These are phyloP conservation scores for Cebus imitator DNA, from an alignment of 2,113 vertebrate genomes.

Conservation along the genomic window DNA sequence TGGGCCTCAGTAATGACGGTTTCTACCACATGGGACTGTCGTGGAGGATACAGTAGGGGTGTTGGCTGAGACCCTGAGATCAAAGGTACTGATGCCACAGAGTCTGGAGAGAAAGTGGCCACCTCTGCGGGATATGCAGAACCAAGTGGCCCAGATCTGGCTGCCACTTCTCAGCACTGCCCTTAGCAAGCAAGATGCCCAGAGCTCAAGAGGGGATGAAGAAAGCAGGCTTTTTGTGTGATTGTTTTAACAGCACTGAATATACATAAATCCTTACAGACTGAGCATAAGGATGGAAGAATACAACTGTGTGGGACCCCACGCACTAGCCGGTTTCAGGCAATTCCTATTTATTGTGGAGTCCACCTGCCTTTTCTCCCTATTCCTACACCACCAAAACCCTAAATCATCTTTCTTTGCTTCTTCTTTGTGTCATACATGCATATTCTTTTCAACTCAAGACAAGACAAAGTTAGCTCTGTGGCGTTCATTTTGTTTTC, in stretches of 20 bases:
- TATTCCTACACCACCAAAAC: background rate
- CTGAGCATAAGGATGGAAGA: background rate
- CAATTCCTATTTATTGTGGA: rapidly evolving
- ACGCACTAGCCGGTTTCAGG: background rate
- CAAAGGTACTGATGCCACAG: background rate
- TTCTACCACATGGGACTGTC: background rate
- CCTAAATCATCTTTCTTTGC: background rate
- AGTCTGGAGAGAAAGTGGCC: too few species aligned
- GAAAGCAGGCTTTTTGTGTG: background rate
- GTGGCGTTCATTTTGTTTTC: background rate
- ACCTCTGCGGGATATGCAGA: background rate
- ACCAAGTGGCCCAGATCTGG: background rate
- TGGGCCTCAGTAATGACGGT: background rate
- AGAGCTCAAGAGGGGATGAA: too few species aligned
- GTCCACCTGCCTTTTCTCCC: rapidly evolving
- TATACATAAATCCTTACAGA: background rate
- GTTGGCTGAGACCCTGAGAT: background rate
- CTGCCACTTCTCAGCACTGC: rapidly evolving
- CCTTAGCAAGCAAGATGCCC: background rate
- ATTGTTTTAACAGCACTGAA: background rate
- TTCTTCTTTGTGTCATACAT: background rate
- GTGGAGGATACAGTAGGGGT: background rate
- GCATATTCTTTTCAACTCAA: background rate
- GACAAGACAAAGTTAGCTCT: background rate
- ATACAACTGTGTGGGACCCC: background rate